A percentile compares a stretch with the other conserved stretches of the same genome.
These are phyloP conservation scores for Mellivora capensis DNA, from an alignment of 2,113 vertebrate species.

Conservation along the genomic window DNA sequence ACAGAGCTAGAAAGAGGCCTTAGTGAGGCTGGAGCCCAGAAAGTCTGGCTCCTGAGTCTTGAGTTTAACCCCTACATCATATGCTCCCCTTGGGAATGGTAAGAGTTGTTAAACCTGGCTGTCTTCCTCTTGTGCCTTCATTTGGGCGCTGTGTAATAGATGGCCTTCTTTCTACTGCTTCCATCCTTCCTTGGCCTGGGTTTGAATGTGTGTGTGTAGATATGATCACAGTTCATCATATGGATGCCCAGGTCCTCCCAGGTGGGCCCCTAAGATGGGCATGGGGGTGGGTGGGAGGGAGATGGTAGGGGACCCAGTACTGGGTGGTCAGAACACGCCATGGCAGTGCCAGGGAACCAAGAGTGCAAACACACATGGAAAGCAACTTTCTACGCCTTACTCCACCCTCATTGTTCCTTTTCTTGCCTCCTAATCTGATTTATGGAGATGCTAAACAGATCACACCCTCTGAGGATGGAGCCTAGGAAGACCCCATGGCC, in stretches of 20 bases:
- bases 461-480: background rate
- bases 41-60: background rate
- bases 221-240: background rate
- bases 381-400: slow-evolving; percentile 53
- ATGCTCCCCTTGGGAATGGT: background rate
- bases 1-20: background rate
- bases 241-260: background rate
- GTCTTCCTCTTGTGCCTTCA: background rate
- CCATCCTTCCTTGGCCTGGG: background rate
- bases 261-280: background rate
- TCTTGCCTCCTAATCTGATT: slow-evolving; percentile 67
- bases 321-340: background rate
- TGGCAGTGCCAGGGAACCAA: background rate
- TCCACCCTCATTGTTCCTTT: background rate
- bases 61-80: background rate
- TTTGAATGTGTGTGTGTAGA: background rate
- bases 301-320: background rate
- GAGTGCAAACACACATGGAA: background rate
- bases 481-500: slow-evolving; percentile 40
- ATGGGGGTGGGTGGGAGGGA: background rate
- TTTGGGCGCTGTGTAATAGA: background rate
- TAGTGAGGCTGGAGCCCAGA: background rate
- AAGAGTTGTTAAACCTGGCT: background rate
- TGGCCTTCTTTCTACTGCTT: background rate
- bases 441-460: slow-evolving; percentile 66